Evolutionary conservation across 2,888 invertebrate species (phyloP).

Genomic region (Metalampra italica): DNA sequence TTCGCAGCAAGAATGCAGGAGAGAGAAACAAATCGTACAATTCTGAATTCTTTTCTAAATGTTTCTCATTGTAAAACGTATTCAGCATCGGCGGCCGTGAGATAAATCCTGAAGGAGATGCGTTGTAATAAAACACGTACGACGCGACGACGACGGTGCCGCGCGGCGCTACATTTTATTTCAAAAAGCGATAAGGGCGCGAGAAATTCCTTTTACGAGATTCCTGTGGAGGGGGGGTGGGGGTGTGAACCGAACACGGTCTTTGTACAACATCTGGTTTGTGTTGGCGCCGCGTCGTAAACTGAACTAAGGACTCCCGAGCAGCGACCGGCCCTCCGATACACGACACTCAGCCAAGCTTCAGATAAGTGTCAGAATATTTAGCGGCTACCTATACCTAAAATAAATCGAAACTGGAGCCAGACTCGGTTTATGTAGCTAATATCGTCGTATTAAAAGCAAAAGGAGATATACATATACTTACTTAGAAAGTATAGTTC

Average conservation of each 20-base stretch:
- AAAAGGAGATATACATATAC: too few relatives aligned
- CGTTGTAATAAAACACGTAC: conserved; percentile 75
- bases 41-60: conserved; percentile 51
- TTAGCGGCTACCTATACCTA: too few relatives aligned
- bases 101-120: conserved; percentile 72
- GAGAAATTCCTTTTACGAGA: conserved; percentile 76
- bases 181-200: conserved; percentile 75
- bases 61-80: conserved; percentile 47
- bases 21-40: conserved; percentile 49
- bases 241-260: conserved; percentile 40
- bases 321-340: conserved; percentile 4
- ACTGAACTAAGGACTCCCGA: conserved; percentile 25
- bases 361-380: not conserved
- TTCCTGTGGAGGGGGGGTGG: conserved; percentile 52
- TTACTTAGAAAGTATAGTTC: too few relatives aligned
- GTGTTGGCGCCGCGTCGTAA: conserved; percentile 39
- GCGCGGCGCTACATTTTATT: conserved; percentile 72
- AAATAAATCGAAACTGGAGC: too few relatives aligned
- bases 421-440: too few relatives aligned
- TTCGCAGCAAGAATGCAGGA: conserved; percentile 32
- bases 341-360: not conserved
- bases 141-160: conserved; percentile 32
- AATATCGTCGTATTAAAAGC: too few relatives aligned
- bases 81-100: conserved; percentile 56
- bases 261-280: conserved; percentile 70